Evolutionary conservation across 2,888 invertebrate species (phyloP).

Genomic region (Pollenia amentaria): DNA sequence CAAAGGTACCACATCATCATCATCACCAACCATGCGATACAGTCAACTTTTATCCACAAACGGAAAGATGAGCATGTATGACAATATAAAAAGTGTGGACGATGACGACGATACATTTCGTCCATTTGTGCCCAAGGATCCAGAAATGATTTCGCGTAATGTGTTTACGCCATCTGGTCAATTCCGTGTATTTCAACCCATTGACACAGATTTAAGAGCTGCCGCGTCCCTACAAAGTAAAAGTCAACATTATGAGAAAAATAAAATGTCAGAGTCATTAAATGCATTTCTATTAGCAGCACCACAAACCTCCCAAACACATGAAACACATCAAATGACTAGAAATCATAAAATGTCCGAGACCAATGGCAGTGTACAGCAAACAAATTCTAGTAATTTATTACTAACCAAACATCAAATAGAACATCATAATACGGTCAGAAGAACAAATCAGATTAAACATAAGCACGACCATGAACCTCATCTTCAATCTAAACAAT

Average conservation of each 20-base stretch:
- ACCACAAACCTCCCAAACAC: not conserved
- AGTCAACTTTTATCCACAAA: constrained; percentile 78
- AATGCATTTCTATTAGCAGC: not conserved
- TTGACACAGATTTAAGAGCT: constrained; percentile 79
- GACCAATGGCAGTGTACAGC: not conserved
- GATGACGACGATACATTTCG: constrained; percentile 79
- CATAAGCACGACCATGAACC: not conserved
- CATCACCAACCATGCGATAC: constrained; percentile 29
- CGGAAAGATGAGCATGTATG: constrained; percentile 24
- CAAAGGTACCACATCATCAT: constrained; percentile 34
- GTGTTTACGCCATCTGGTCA: constrained; percentile 82
- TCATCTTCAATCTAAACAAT: not conserved
- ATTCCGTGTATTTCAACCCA: constrained; percentile 81
- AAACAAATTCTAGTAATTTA: constrained; percentile 37
- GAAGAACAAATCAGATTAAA: not conserved
- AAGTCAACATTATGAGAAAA: constrained; percentile 47
- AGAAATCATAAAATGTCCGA: constrained; percentile 20
- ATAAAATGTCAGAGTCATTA: constrained; percentile 34
- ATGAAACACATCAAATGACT: constrained; percentile 12
- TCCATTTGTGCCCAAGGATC: constrained; percentile 80
- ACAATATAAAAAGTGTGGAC: not conserved
- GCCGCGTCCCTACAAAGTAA: constrained; percentile 74
- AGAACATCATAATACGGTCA: not conserved
- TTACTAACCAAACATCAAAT: not conserved
- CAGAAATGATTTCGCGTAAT: constrained; percentile 79